Base-by-base conservation (phyloP, 1,140 invertebrate species). In the Periplaneta americana region DNA sequence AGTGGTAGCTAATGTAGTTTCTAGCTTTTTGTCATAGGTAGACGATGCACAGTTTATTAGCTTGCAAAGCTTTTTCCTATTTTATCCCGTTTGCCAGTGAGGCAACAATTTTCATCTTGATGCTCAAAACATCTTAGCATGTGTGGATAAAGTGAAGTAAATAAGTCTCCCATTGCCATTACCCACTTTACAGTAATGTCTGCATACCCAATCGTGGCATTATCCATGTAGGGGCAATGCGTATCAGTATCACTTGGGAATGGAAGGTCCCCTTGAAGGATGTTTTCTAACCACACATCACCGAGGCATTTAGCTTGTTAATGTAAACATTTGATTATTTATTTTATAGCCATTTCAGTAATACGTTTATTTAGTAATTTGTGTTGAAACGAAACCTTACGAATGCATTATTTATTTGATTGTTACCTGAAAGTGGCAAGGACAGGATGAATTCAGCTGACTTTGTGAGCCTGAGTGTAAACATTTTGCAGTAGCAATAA, bases 401-500 rank as follows among this genome's bases (percentile, higher is more conserved):
- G 17, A 39, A 34, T 39, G 35, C 48, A n/a, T 48, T 31, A 66
- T 80, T 80, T 80, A 57, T 57, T 31, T 80, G 35, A 9, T 31
- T 79, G 9, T 33, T 57, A 57, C 31, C 22, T 34, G 34, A 80
- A 34, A 28, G 31, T 80, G 35, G 35, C 66, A 28, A 80, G 35
- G 37, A 74, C 22, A 22, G 33, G 48, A 33, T 35, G 33, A 66
- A 39, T 80, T 35, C 75, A 76, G 31, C 75, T 36, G 35, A 76
- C 33, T 34, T 76, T 9, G 6, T 76, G 33, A 34, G 79, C 79
- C 37, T 66, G 32, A 32, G 28, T 39, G 37, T 80, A 81, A 35
- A 28, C 66, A 35, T 33, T 78, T 77, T 78, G 75, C 80, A 35
- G 80, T 77, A 81, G 80, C 80, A 81, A 81, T 81, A 80, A 80